Base-by-base conservation (phyloP, 2,888 invertebrate species). In the Ophioninae sp. region DNA sequence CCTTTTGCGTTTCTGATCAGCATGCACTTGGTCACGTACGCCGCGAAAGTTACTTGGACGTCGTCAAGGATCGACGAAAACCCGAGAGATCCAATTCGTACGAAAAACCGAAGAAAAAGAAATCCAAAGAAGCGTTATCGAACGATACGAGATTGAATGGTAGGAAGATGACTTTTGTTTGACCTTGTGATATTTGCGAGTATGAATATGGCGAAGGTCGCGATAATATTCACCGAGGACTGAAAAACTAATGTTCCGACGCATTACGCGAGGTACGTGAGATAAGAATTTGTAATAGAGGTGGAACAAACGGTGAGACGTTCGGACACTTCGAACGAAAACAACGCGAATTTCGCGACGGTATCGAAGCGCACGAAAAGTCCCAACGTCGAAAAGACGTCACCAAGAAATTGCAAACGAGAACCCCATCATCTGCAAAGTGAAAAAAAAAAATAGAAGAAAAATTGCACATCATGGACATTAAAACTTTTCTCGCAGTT, bases 11-110 rank as follows among this genome's bases (percentile, higher is more conserved):
- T 30, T 44, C 56, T 81, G 50, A 64, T 61, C 17, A 61, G 74
- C 59, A 41, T 81, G 57, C n/a, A 6, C 56, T 64, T 65, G 70
- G 70, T 81, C 70, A 69, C 62, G 80, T 70, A 44, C 57, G 41
- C 44, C 20, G 73, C 73, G 21, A 69, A 37, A 21, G 17, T 61
- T 21, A 41, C 21, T 56, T 3, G 37, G 50, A 50, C 21, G 41
- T 72, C 50, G 59, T 62, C 69, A 59, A 59, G 70, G 50, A 67
- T 65, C 59, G 57, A 10, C n/a, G 30, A 62, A 30, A 50, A 44
- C 64, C 57, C 30, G 41, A 81, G 72, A 75, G 56, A 70, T 20
- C 21, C 67, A 56, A n/a, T 41, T 21, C 21, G 7, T 0, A 17
- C 8, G n/a, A 13, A 7, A 65, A 57, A n/a, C n/a, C 21, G 41